phyloP scores from a whole-genome alignment of 2,888 invertebrate genomes.

The Eristalis tenax region DNA sequence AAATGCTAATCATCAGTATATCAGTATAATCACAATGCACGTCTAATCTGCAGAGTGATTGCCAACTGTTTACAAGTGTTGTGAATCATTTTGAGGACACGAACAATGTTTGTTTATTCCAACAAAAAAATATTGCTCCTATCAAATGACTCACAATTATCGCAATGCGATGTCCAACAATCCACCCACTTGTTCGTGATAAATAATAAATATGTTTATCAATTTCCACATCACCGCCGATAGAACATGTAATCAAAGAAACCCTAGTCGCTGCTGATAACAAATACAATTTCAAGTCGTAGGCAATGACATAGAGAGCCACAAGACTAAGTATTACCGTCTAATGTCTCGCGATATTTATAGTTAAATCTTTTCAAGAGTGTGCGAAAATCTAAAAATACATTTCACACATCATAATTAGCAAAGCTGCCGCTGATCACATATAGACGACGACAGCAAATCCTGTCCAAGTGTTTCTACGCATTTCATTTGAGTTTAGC shows the following conservation, averaged over 20 bases:
- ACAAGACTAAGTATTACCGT: constrained; percentile 5
- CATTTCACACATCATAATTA: background rate
- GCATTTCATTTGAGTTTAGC: background rate
- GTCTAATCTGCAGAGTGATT: too few species aligned
- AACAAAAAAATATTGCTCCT: background rate
- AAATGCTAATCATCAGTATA: too few species aligned
- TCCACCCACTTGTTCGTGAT: background rate
- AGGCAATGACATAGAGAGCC: background rate
- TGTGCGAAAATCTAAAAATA: constrained; percentile 17
- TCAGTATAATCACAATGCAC: too few species aligned
- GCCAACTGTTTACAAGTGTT: too few species aligned
- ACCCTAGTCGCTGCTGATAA: background rate
- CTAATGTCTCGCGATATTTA: constrained; percentile 17
- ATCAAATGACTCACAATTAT: background rate
- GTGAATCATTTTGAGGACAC: too few species aligned
- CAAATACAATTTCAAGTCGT: background rate
- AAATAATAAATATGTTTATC: background rate
- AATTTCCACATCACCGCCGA: background rate
- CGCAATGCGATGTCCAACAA: background rate
- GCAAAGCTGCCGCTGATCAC: background rate
- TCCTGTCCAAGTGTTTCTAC: background rate
- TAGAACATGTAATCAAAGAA: background rate
- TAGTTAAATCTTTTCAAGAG: constrained; percentile 17
- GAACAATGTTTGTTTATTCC: background rate
- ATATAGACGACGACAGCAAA: background rate